A percentile compares a stretch with the other conserved stretches of the same genome.
phyloP scores from a whole-genome alignment of 2,797 vertebrate genomes.

The Vultur gryphus region DNA sequence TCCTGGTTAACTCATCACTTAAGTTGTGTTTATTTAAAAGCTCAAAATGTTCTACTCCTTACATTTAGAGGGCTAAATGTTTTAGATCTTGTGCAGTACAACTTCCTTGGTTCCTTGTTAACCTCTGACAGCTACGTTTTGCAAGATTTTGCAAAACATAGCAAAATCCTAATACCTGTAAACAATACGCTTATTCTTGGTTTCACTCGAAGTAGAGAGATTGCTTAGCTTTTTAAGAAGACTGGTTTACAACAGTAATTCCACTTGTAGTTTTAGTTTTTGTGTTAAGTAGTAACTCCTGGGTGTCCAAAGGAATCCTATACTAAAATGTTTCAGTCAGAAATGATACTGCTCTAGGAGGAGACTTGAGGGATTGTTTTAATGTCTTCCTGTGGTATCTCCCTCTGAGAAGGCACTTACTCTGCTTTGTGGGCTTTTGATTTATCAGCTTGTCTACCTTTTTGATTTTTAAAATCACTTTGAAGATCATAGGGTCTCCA shows the following conservation, averaged over 20 bases:
- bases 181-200: neutral
- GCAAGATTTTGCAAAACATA: neutral
- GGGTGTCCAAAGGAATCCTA: neutral
- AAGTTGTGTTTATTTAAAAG: neutral
- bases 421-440: neutral
- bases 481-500: neutral
- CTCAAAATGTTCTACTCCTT: neutral
- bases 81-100: neutral
- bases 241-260: neutral
- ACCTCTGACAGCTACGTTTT: neutral
- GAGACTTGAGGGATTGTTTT: neutral
- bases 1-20: conserved; percentile 36
- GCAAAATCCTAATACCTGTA: neutral
- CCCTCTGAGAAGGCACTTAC: neutral
- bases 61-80: neutral
- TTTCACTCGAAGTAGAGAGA: neutral
- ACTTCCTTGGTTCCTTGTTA: neutral
- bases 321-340: neutral
- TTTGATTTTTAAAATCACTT: neutral
- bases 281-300: neutral
- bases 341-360: neutral
- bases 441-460: neutral
- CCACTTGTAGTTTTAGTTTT: neutral
- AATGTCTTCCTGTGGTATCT: neutral
- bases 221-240: neutral